These are phyloP conservation scores for Alca torda DNA, from an alignment of 2,797 vertebrate species.

Conservation along the genomic window DNA sequence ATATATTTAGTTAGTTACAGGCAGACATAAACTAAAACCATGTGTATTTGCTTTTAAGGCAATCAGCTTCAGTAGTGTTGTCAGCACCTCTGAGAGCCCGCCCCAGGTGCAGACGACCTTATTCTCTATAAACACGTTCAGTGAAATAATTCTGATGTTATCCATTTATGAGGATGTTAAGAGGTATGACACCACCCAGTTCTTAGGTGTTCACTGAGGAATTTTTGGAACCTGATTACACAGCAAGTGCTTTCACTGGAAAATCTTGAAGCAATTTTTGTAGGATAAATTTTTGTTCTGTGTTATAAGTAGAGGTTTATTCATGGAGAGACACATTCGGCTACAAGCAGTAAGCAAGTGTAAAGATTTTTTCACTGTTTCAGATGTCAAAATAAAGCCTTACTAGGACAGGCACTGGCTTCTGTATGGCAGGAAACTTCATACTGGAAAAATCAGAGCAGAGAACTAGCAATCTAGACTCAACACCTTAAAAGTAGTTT, in stretches of 20 bases:
- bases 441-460: neutral
- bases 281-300: neutral
- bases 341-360: neutral
- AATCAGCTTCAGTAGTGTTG: slow-evolving; percentile 65
- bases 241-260: neutral
- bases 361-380: slow-evolving; percentile 24
- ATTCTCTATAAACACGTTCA: slow-evolving; percentile 56
- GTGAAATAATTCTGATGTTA: slow-evolving; percentile 64
- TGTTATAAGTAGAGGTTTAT: neutral
- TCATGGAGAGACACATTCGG: neutral
- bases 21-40: slow-evolving; percentile 72
- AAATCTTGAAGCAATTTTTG: slow-evolving; percentile 37
- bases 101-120: slow-evolving; percentile 41
- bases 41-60: slow-evolving; percentile 76
- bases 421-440: neutral
- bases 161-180: slow-evolving; percentile 47
- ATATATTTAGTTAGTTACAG: slow-evolving; percentile 65
- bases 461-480: neutral
- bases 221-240: slow-evolving; percentile 28
- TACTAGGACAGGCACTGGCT: neutral
- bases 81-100: slow-evolving; percentile 62
- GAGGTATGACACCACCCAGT: slow-evolving; percentile 4
- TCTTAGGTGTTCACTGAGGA: neutral
- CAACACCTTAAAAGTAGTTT: neutral
- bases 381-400: neutral